These are phyloP conservation scores for Dipus sagitta DNA, from an alignment of 2,797 vertebrate genomes.

Conservation along the genomic window DNA sequence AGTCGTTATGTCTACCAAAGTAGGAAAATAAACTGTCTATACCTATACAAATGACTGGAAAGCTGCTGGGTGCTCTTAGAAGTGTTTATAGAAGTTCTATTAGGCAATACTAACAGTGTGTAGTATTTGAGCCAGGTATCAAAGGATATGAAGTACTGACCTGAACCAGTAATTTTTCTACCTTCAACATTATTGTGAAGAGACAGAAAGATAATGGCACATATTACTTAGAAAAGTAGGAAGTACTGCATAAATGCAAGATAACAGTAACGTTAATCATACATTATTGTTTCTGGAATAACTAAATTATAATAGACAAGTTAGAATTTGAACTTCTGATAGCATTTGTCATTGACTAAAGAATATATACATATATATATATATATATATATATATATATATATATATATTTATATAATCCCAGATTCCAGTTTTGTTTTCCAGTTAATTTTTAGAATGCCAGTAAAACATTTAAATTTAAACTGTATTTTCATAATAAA, in stretches of 20 bases:
- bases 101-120: not conserved
- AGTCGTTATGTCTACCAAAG: not conserved
- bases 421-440: constrained; percentile 41
- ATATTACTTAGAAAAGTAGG: not conserved
- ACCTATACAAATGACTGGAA: not conserved
- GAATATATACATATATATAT: not conserved
- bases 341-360: constrained; percentile 20
- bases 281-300: not conserved
- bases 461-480: constrained; percentile 40
- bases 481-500: constrained; percentile 46
- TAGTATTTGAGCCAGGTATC: not conserved
- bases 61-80: not conserved
- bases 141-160: not conserved
- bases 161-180: not conserved
- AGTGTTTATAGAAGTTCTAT: not conserved
- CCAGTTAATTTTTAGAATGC: constrained; percentile 25
- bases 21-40: not conserved
- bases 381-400: too few relatives aligned
- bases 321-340: constrained; percentile 30
- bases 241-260: not conserved
- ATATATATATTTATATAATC: too few relatives aligned
- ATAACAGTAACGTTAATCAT: not conserved
- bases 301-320: not conserved
- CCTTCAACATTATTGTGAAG: not conserved
- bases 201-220: not conserved